phyloP scores from a whole-genome alignment of 2,797 vertebrate species.

The Cephalopachus bancanus region DNA sequence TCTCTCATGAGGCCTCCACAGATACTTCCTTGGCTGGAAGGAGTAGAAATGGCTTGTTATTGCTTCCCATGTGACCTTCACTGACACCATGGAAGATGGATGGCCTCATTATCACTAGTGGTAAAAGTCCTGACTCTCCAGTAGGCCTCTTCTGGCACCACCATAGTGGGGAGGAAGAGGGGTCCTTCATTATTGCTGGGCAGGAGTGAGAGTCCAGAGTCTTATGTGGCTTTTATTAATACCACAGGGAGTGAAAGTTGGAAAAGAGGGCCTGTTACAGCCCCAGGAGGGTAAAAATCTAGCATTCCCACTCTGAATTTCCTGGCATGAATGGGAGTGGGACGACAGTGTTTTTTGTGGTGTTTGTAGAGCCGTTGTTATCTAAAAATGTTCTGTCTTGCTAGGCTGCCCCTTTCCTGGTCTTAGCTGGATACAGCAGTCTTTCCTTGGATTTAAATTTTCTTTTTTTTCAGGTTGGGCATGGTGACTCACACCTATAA shows the following conservation, averaged over 20 bases:
- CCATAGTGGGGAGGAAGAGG: rapidly evolving
- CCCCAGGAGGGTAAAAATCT: background rate
- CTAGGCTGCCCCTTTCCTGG: background rate
- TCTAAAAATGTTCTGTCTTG: background rate
- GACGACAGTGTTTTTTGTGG: background rate
- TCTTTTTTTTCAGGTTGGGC: background rate
- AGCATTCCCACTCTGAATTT: background rate
- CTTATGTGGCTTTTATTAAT: background rate
- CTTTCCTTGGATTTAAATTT: background rate
- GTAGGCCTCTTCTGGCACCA: background rate
- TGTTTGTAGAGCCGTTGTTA: background rate
- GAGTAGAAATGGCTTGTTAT: background rate
- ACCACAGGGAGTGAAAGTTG: too few species aligned
- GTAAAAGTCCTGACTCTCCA: background rate
- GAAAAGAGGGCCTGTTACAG: background rate
- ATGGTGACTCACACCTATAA: too few species aligned
- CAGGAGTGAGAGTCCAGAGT: background rate
- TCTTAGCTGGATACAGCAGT: background rate
- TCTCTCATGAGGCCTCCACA: background rate
- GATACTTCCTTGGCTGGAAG: background rate
- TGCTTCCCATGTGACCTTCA: background rate
- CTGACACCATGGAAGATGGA: background rate
- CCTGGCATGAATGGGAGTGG: background rate
- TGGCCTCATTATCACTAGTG: background rate
- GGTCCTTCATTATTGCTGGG: background rate